Evolutionary conservation across 2,113 vertebrate genomes (phyloP), one percentile per base, ranked within the genome.

Genomic region (Galemys pyrenaicus): DNA sequence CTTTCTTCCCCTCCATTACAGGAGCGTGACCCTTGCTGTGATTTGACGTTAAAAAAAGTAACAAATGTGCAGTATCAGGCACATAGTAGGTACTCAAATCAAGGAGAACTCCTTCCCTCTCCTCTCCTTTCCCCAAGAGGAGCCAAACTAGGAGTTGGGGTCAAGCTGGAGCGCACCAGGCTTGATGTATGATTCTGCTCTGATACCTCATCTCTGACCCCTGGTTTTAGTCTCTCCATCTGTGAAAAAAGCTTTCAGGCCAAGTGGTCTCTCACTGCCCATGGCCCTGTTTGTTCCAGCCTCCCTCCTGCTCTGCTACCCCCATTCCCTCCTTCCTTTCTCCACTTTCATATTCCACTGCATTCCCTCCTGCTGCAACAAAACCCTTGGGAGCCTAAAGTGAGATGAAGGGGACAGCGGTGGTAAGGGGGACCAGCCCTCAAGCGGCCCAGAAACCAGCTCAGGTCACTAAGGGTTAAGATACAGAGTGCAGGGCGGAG

Each of bases 381-480:
- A 77, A 94, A 93, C 67, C 24, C 9, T 56, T n/a, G 13, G 41
- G n/a, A 91, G 17, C 26, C 80, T 60, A 10, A 65, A 88, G 46
- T 11, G 32, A 56, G n/a, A 26, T 30, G 9, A 17, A 44, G 9
- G 11, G 9, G 13, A 35, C 41, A 56, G 75, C 2, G 74, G 51
- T 77, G 32, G n/a, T n/a, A 94, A 77, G 9, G 13, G 24, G 20
- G 30, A 79, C 7, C 35, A 32, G 41, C 37, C 28, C n/a, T 83
- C 41, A n/a, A 70, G 68, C 32, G 87, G 56, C 30, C 70, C 44
- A 92, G 85, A 46, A 51, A 56, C 80, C 56, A 80, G 16, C 44
- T 56, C 89, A 96, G 97, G 84, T 26, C 19, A 68, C 93, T 73
- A 97, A 96, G 97, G 94, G 97, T 97, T 97, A 97, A 97, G 92